A percentile compares a stretch with the other conserved stretches of the same genome.
phyloP scores from a whole-genome alignment of 2,797 vertebrate genomes.

The Euphonia xanthogaster region DNA sequence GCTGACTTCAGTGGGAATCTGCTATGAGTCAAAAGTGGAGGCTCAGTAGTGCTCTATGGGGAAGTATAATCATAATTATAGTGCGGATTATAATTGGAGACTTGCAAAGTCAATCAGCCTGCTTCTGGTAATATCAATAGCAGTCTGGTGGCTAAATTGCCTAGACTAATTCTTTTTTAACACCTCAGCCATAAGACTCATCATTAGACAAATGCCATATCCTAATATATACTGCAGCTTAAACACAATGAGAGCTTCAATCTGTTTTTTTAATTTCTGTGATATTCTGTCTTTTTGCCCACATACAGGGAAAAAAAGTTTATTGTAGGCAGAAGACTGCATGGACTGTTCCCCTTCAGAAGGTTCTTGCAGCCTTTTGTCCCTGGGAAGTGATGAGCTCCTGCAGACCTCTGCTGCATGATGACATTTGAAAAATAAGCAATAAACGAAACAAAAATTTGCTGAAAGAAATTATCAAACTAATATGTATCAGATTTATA shows the following conservation, averaged over 20 bases:
- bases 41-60: neutral
- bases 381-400: neutral
- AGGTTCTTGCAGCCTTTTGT: neutral
- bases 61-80: conserved; percentile 22
- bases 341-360: conserved; percentile 3
- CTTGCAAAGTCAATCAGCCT: conserved; percentile 47
- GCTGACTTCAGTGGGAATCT: conserved; percentile 47
- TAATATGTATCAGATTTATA: neutral
- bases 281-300: conserved; percentile 47
- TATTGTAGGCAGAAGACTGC: conserved; percentile 32
- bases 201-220: conserved; percentile 56
- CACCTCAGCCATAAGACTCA: conserved; percentile 51
- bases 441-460: neutral
- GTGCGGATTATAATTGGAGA: neutral
- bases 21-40: conserved; percentile 51
- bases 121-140: conserved; percentile 16
- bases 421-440: neutral
- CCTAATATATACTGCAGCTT: conserved; percentile 45
- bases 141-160: conserved; percentile 40
- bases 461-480: neutral
- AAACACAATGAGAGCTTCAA: conserved; percentile 64
- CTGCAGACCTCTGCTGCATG: neutral
- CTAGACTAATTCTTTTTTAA: conserved; percentile 53
- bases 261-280: conserved; percentile 51
- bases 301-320: conserved; percentile 1